Evolutionary conservation across 2,888 invertebrate species (phyloP), one percentile per base, ranked within the genome.

Genomic region (Oligia strigilis): DNA sequence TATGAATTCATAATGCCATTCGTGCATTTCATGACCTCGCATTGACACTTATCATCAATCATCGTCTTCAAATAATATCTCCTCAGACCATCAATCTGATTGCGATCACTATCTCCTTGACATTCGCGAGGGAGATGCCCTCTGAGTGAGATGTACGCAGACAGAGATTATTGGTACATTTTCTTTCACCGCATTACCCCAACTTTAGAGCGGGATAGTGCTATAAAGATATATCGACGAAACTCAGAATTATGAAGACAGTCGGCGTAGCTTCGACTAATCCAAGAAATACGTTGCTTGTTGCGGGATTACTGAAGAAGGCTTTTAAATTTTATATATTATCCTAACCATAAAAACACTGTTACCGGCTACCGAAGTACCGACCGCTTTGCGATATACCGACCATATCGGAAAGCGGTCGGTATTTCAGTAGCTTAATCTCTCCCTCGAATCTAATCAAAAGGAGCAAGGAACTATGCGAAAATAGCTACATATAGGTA

Each of bases 181-280:
- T 86, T 87, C 85, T 78, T 85, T 83, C 85, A 78, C 83, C 85
- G 87, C 87, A 87, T 82, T 87, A 87, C 83, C 85, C 80, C 74
- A 77, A 78, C 76, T 83, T 85, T 87, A 83, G 86, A 86, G 87
- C 82, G 75, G 84, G 86, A 86, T 86, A 86, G 86, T 84, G 74
- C 85, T 84, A 86, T 84, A 67, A 77, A 87, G 80, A 87, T 82
- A 78, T 87, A 87, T 85, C 75, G 83, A 87, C 87, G 76, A 85
- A 85, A 82, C 87, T 78, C 85, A 72, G 80, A 85, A 75, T 87
- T 86, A 84, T 80, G 85, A 87, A 80, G 72, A 85, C 76, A 43
- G 81, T 84, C 78, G 69, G 29, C 74, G 70, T 23, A 40, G 49
- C 66, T 64, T 71, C 80, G 62, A 55, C 72, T 80, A 36, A 75